Base-by-base conservation (phyloP, 1,140 invertebrate species). In the Campoletis sonorensis region DNA sequence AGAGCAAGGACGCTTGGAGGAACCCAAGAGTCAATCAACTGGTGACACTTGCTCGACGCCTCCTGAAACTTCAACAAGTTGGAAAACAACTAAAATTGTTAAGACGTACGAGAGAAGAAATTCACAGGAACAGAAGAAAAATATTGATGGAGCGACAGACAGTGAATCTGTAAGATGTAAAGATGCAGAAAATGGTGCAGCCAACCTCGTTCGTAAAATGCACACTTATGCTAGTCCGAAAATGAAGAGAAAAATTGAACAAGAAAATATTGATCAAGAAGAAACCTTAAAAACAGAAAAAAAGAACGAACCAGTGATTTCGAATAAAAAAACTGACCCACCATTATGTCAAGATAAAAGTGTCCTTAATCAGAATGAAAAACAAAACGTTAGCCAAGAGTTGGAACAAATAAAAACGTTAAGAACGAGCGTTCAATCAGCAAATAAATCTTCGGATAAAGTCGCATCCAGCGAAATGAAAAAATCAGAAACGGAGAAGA, bases 21-120 rank as follows among this genome's bases (percentile, higher is more conserved):
- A n/a, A 27, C 8, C 15, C 15, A 33, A 33, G 10, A 70, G 67
- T 70, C 1, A 18, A 1, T 33, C 67, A 0, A 5, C 13, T 21
- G 0, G 30, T 30, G 27, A 70, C 0, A 16, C 1, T 64, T 15
- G 3, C 10, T 13, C 13, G 0, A 23, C 23, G 7, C n/a, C 18
- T 1, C 13, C n/a, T 13, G 23, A 64, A 23, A 23, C 61, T 23
- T 23, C 3, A 64, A n/a, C 21, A n/a, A 4, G 21, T 64, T 30
- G 16, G 5, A 27, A 13, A 37, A 16, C 7, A 0, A 70, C 0
- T 33, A 70, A 70, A 70, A 30, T 70, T 0, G 16, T 70, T 16
- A 30, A 16, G 30, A 70, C 67, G 67, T 70, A 70, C 30, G 30
- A 70, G 67, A 70, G 67, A 70, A 3, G 30, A 70, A 70, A 33